These are phyloP conservation scores for Albula glossodonta DNA, from an alignment of 2,113 vertebrate genomes.

Conservation along the genomic window DNA sequence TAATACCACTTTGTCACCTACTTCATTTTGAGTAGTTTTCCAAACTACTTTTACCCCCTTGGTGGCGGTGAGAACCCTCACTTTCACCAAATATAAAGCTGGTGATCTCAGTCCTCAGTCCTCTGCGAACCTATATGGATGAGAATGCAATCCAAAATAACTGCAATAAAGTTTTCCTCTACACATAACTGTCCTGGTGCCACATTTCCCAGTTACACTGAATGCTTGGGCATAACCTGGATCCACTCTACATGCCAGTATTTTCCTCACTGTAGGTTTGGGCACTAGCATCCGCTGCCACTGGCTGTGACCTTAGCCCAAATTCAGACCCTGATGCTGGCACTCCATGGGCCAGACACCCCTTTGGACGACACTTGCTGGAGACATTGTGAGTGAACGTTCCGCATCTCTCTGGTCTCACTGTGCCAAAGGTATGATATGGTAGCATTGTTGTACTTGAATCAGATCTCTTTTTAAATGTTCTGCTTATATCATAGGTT, in stretches of 20 bases:
- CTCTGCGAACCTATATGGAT: no score
- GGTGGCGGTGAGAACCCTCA: no score
- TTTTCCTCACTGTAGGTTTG: constrained; percentile 78
- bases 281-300: constrained; percentile 91
- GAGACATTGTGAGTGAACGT: constrained; percentile 84
- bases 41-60: no score
- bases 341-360: constrained; percentile 94
- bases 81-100: no score
- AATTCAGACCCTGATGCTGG: constrained; percentile 91
- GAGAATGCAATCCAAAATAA: no score
- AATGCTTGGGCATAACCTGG: neutral
- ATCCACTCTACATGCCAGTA: neutral
- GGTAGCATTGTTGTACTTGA: neutral
- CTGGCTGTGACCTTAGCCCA: constrained; percentile 85
- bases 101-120: no score
- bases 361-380: constrained; percentile 92
- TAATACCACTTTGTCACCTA: no score
- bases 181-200: no score
- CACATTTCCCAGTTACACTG: neutral
- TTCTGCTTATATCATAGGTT: constrained; percentile 66
- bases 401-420: neutral
- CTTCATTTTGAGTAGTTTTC: no score
- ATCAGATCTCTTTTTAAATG: neutral
- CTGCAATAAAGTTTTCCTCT: no score
- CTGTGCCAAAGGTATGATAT: neutral